Conservation (phyloP, 2,888 invertebrate genomes). For the Hydraecia micacea region DNA sequence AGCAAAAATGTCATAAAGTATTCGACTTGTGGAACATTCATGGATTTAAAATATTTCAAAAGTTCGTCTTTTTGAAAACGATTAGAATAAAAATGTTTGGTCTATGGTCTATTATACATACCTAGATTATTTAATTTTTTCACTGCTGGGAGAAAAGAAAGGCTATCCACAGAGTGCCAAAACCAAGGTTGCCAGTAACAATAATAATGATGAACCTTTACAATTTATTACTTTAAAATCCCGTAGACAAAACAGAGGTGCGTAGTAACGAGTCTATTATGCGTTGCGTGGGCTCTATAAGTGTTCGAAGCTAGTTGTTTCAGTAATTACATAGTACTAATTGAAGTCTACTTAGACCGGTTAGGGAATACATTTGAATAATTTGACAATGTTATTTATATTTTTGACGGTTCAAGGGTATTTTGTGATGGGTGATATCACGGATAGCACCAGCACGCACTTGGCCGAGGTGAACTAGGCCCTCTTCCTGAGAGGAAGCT, state of each 20-base stretch:
- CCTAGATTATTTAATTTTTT: neutral
- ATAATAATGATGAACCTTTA: conserved; percentile 20
- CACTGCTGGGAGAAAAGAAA: neutral
- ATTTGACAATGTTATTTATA: conserved; percentile 59
- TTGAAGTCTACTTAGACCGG: conserved; percentile 74
- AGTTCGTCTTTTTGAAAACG: neutral
- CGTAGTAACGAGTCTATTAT: conserved; percentile 80
- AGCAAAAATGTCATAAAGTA: neutral
- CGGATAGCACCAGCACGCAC: no score
- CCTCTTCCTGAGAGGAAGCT: neutral
- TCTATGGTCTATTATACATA: neutral
- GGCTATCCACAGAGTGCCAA: neutral
- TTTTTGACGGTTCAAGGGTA: conserved; percentile 56
- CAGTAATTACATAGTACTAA: conserved; percentile 78
- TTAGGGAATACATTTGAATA: conserved; percentile 61
- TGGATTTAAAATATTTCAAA: neutral
- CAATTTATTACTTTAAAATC: conserved; percentile 21
- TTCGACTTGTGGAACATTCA: neutral
- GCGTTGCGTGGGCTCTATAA: conserved; percentile 71
- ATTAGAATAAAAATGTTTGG: neutral
- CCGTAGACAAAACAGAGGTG: conserved; percentile 62
- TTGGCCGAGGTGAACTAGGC: neutral
- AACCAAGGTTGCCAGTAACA: conserved; percentile 20
- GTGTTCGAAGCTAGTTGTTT: conserved; percentile 73
- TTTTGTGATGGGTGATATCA: conserved; percentile 15